Base-by-base conservation (phyloP, 2,888 invertebrate genomes). In the Tipula helvola region DNA sequence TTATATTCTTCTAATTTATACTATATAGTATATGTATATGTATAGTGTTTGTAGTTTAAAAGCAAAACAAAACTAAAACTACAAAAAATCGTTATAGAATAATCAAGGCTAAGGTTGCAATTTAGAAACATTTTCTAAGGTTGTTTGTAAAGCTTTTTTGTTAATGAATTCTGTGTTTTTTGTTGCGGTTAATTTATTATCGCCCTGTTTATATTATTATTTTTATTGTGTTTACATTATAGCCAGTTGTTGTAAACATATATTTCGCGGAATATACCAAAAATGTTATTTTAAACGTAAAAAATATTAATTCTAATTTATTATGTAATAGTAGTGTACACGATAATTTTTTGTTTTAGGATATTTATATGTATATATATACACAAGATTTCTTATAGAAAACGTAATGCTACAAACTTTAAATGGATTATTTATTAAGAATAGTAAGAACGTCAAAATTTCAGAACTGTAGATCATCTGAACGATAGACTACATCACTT, bases 71-170 rank as follows among this genome's bases (percentile, higher is more conserved):
- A 18, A 71, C 28, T 10, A 71, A 71, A 71, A 71, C 71, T 28
- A 71, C 10, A 28, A 28, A 71, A 71, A 71, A 71, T 71, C 52
- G 71, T 71, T 71, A 71, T 44, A 12, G 7, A 4, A 57, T 71
- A 71, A 71, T 71, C 71, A 71, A 71, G 71, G 71, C 71, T 71
- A 71, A 71, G 71, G 71, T 71, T 71, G 71, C 71, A 71, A 71
- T 71, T 18, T 71, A 71, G 71, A 71, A 71, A 71, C 28, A 71
- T 28, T 71, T 28, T 71, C 28, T 18, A 71, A 10, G 71, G 71
- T 71, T 71, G 10, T 71, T 52, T 16, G n/a, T 57, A 16, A 57
- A n/a, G 18, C n/a, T 57, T 57, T 52, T 52, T 57, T 57, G 47
- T 47, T 47, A 47, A 47, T 13, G 47, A 47, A 3, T 47, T 47